Base-by-base conservation (phyloP, 2,113 vertebrate species). In the Henicopernis longicauda region DNA sequence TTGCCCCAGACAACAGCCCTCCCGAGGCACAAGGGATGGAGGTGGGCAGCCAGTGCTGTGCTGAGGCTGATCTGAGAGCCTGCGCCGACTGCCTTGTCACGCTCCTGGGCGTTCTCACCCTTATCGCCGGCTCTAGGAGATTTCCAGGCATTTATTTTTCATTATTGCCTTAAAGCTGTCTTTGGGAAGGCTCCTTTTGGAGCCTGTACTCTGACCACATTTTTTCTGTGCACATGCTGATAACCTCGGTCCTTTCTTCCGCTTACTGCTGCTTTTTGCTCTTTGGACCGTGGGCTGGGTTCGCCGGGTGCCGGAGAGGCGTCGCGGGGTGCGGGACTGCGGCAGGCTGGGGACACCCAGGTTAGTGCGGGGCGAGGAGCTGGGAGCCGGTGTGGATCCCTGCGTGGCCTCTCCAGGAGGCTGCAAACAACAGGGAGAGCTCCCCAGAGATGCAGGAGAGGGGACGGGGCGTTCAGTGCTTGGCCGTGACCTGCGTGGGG, bases 401-500 rank as follows among this genome's bases (percentile, higher is more conserved):
- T 13, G n/a, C 6, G 12, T 0, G 3, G 76, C 54, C 29, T 42
- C 47, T 32, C 23, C 14, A 1, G 27, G 57, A 32, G 32, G 32
- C 58, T 49, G 54, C 34, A 10, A 23, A 22, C 9, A 3, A 1
- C n/a, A 2, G 44, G 61, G 38, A 54, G 71, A 52, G 80, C 26
- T 57, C 45, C 52, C 45, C 32, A 18, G 9, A 21, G 50, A 6
- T 5, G 19, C 3, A 10, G 66, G 40, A 38, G 25, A 16, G 36
- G 52, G 59, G 45, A 22, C 5, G 19, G 49, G 61, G 21, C 7
- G 12, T 6, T 16, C 18, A 7, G 50, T 10, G 17, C 31, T 23
- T 5, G 50, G 16, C 40, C 1, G 2, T 12, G n/a, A 34, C 14
- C 40, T 2, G 9, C 1, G 3, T 0, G 11, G 76, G 83, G 16